Percentiles rank a stretch among this genome's conserved stretches.
These are phyloP conservation scores for Acanthoscelides obtectus DNA, from an alignment of 2,888 invertebrate species.

Conservation along the genomic window DNA sequence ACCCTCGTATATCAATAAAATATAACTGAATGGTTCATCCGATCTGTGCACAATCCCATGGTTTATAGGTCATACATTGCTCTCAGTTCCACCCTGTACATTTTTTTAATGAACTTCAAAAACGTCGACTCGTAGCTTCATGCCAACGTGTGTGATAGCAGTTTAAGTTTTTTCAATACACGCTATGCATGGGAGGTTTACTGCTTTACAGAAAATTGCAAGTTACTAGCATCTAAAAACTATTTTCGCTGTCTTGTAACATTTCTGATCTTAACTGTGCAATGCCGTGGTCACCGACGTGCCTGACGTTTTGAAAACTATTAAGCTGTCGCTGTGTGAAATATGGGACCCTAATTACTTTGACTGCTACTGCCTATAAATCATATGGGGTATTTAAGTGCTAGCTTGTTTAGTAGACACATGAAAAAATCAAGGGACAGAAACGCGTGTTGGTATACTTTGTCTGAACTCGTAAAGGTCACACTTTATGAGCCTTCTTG, in stretches of 20 bases:
- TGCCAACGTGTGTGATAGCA: too few species aligned
- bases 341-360: not conserved
- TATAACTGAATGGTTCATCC: too few species aligned
- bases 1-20: too few species aligned
- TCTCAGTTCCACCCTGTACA: too few species aligned
- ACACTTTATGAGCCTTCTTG: too few species aligned
- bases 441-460: not conserved
- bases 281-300: not conserved
- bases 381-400: not conserved
- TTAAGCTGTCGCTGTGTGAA: not conserved
- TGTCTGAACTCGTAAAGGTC: too few species aligned
- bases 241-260: not conserved
- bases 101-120: too few species aligned
- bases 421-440: not conserved
- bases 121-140: too few species aligned
- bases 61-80: too few species aligned
- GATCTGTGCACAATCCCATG: too few species aligned
- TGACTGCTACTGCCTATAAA: not conserved
- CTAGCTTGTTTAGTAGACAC: not conserved
- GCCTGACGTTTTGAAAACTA: not conserved
- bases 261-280: not conserved
- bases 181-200: not conserved
- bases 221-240: not conserved
- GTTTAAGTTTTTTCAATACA: not conserved
- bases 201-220: not conserved